Percentiles rank a stretch among this genome's conserved stretches.
Evolutionary conservation across 2,113 vertebrate genomes (phyloP).

Genomic region (Noturus placidus): DNA sequence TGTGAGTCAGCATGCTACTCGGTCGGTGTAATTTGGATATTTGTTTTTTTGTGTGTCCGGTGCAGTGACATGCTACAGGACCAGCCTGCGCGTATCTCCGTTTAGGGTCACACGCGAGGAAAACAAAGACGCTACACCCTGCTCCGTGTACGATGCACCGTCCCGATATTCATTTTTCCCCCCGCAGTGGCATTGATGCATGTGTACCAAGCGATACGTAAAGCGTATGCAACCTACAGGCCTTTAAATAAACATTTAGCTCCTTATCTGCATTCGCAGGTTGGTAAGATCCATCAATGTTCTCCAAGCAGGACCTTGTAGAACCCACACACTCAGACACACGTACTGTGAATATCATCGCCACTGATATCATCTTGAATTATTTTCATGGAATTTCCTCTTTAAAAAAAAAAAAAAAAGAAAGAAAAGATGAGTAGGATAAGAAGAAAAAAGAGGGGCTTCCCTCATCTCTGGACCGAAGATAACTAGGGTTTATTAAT

Average conservation of each 20-base stretch:
- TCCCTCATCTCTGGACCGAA: constrained; percentile 75
- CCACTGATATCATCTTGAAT: constrained; percentile 79
- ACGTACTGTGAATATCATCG: constrained; percentile 75
- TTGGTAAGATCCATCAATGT: constrained; percentile 90
- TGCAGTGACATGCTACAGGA: neutral
- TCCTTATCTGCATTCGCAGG: constrained; percentile 96
- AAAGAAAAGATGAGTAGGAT: constrained; percentile 92
- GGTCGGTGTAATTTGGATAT: neutral
- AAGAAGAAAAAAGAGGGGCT: constrained; percentile 69
- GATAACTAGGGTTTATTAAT: constrained; percentile 99
- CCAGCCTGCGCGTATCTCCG: neutral
- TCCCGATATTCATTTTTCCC: constrained; percentile 68
- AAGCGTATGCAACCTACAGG: constrained; percentile 80
- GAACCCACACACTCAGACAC: constrained; percentile 73
- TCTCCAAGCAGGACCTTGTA: constrained; percentile 73
- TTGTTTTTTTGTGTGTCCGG: neutral
- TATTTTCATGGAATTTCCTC: constrained; percentile 79
- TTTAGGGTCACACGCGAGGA: neutral
- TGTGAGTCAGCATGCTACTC: neutral
- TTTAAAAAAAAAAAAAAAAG: constrained; percentile 76
- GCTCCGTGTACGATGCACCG: neutral
- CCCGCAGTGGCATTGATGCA: constrained; percentile 83
- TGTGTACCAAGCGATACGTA: constrained; percentile 77
- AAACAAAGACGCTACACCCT: neutral
- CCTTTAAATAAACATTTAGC: constrained; percentile 82